These are phyloP conservation scores for Trichonephila clavata DNA, from an alignment of 1,140 invertebrate species.

Conservation along the genomic window DNA sequence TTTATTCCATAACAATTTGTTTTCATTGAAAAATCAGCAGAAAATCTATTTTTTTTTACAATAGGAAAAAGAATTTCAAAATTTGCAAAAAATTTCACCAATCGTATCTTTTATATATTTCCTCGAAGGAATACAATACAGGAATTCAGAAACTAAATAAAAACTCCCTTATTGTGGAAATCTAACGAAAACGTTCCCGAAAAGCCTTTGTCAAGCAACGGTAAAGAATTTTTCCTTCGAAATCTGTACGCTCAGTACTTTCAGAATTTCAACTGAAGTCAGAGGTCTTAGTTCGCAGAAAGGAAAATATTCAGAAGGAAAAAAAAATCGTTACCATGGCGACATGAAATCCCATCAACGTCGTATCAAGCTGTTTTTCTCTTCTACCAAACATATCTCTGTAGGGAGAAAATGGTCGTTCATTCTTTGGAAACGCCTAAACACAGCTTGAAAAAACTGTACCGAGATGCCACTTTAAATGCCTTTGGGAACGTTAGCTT, in stretches of 20 bases:
- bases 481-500: not conserved
- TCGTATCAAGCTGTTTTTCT: conserved; percentile 64
- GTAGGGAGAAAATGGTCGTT: conserved; percentile 18
- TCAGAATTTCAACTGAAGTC: conserved; percentile 13
- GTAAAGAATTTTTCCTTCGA: not conserved
- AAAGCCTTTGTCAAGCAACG: not conserved
- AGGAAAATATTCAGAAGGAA: not conserved
- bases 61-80: not conserved
- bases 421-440: conserved; percentile 16
- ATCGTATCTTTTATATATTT: conserved; percentile 24
- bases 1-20: not conserved
- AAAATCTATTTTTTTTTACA: not conserved
- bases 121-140: not conserved
- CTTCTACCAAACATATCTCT: not conserved
- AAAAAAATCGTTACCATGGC: conserved; percentile 30
- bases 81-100: not conserved
- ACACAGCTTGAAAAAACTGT: conserved; percentile 25
- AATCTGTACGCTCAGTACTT: not conserved
- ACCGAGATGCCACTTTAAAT: conserved; percentile 30
- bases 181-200: not conserved
- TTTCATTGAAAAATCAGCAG: not conserved
- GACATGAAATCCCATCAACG: conserved; percentile 59
- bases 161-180: not conserved
- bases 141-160: conserved; percentile 4
- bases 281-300: conserved; percentile 33